phyloP scores from a whole-genome alignment of 2,797 vertebrate species.

The Pteropus rufus region DNA sequence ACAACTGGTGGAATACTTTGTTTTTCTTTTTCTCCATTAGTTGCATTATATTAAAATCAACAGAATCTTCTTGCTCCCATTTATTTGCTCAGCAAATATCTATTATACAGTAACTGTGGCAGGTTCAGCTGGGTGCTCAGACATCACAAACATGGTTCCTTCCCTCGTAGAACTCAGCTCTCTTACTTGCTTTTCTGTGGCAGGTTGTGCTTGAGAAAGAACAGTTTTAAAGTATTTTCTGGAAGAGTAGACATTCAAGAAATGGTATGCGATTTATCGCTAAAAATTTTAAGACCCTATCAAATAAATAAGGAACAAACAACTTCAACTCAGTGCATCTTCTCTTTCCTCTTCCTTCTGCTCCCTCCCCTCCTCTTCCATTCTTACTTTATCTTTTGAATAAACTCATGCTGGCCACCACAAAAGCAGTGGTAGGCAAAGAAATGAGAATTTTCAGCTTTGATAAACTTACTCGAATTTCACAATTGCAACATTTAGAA shows the following conservation, averaged over 20 bases:
- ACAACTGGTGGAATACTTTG: background rate
- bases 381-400: background rate
- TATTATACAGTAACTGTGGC: background rate
- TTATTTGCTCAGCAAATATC: background rate
- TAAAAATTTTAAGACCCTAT: background rate
- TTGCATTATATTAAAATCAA: background rate
- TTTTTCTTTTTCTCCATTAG: background rate
- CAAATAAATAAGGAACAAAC: background rate
- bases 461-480: background rate
- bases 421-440: background rate
- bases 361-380: background rate
- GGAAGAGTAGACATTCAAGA: background rate
- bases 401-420: background rate
- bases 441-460: background rate
- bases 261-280: background rate
- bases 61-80: background rate
- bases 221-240: background rate
- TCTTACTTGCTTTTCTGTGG: background rate
- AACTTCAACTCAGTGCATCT: background rate
- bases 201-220: background rate
- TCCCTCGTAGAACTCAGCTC: background rate
- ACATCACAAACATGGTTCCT: background rate
- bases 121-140: background rate
- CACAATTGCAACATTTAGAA: background rate
- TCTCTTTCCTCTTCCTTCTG: background rate